Base-by-base conservation (phyloP, 2,797 vertebrate species). In the Stomatorhinus walkeri region DNA sequence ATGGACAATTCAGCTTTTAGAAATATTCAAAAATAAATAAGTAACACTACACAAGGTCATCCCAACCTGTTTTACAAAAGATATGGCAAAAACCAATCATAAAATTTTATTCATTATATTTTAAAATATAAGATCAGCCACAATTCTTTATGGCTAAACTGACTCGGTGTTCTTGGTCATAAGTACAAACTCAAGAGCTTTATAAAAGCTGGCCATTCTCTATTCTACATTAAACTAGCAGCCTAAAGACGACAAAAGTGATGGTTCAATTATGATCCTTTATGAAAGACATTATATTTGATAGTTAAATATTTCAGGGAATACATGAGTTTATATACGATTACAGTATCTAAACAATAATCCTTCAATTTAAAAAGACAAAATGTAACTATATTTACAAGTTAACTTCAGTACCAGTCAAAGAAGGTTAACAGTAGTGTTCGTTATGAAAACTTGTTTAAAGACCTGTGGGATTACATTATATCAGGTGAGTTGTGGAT, bases 401-500 rank as follows among this genome's bases (percentile, higher is more conserved):
- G 51, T 51, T 76, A 56, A 52, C 83, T 64, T 51, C 61, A 87
- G 92, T 93, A 94, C 93, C 90, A 4, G 89, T 88, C 91, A 93
- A 88, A 54, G 68, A 19, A 6, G 4, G 68, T 76, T 76, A 76
- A 7, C 19, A 76, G 64, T 36, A 72, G 68, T 76, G 32, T 4
- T 76, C 16, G 0, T 76, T 40, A 40, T 76, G 68, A 76, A 76
- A 89, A 24, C 84, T 64, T 43, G 87, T 48, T 85, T 22, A 86
- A 48, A 52, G 79, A 59, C 16, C 49, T 68, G 32, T 88, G 56
- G 88, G 36, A 28, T 90, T 32, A 85, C 3, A 1, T 98, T 96
- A 99, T 94, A 98, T 94, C 90, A 99, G 96, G 92, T 99, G 98
- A 87, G 98, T 98, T 90, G 96, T 97, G 7, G 98, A 99, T 88